These are phyloP conservation scores for Folsomia manolachei DNA, from an alignment of 2,888 invertebrate species.

Conservation along the genomic window DNA sequence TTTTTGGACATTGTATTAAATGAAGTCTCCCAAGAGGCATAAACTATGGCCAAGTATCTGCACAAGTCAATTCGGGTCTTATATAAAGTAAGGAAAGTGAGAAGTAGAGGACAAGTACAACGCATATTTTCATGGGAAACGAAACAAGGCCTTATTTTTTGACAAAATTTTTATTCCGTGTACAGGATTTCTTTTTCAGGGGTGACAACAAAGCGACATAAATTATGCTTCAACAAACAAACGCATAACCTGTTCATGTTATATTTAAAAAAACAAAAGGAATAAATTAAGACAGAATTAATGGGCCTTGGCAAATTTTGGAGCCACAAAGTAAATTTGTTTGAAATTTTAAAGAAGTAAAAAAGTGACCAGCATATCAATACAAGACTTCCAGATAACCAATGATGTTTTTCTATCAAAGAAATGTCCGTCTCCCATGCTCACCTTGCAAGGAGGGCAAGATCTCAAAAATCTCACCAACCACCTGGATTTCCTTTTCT, in stretches of 20 bases:
- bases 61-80: too few species aligned
- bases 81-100: too few species aligned
- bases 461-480: background rate
- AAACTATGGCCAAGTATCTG: background rate
- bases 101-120: too few species aligned
- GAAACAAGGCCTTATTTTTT: too few species aligned
- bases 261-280: too few species aligned
- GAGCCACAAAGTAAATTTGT: too few species aligned
- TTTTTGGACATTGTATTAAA: constrained; percentile 12
- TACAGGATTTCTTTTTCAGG: background rate
- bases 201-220: background rate
- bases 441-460: background rate
- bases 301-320: too few species aligned
- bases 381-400: background rate
- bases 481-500: background rate
- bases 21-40: background rate
- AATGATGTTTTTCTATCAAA: background rate
- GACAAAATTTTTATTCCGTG: too few species aligned
- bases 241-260: too few species aligned
- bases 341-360: background rate
- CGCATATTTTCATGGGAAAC: too few species aligned
- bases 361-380: background rate
- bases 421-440: background rate
- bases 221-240: too few species aligned
- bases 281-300: too few species aligned